These are phyloP conservation scores for Syngnathus typhle DNA, from an alignment of 2,113 vertebrate species.

Conservation along the genomic window DNA sequence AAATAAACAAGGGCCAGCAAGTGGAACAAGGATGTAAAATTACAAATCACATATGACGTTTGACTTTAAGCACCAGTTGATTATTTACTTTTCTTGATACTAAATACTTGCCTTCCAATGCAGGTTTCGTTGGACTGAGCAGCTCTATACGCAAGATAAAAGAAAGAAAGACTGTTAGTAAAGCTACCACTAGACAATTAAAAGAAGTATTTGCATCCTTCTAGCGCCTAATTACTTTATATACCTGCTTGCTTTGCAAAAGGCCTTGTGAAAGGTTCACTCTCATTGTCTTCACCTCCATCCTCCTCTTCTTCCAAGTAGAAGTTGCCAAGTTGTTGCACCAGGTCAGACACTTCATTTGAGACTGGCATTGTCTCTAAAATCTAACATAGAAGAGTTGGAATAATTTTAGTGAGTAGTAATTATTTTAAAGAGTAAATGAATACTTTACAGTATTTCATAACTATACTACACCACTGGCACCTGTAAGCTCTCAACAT, in stretches of 20 bases:
- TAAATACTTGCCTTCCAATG: slow-evolving; percentile 60
- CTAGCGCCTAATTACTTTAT: background rate
- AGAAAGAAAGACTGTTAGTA: slow-evolving; percentile 5
- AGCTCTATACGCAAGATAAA: slow-evolving; percentile 39
- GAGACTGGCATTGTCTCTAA: slow-evolving; percentile 91
- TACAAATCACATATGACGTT: background rate
- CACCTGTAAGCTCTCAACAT: background rate
- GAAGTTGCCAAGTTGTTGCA: slow-evolving; percentile 86
- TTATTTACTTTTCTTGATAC: slow-evolving; percentile 2
- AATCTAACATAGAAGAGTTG: slow-evolving; percentile 68
- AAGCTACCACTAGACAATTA: background rate
- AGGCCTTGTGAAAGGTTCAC: slow-evolving; percentile 72
- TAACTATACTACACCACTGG: background rate
- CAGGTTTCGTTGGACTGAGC: slow-evolving; percentile 23
- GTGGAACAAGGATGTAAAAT: background rate
- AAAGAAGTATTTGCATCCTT: background rate
- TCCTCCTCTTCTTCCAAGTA: slow-evolving; percentile 77
- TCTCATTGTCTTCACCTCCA: slow-evolving; percentile 74
- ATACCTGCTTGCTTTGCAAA: slow-evolving; percentile 49
- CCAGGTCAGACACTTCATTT: slow-evolving; percentile 86
- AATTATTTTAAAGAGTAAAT: background rate
- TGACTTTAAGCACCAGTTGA: background rate
- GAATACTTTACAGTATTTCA: background rate
- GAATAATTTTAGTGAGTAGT: background rate
- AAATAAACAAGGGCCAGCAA: background rate